These are phyloP conservation scores for Microcebus tavaratra DNA, from an alignment of 2,113 vertebrate species.

Conservation along the genomic window DNA sequence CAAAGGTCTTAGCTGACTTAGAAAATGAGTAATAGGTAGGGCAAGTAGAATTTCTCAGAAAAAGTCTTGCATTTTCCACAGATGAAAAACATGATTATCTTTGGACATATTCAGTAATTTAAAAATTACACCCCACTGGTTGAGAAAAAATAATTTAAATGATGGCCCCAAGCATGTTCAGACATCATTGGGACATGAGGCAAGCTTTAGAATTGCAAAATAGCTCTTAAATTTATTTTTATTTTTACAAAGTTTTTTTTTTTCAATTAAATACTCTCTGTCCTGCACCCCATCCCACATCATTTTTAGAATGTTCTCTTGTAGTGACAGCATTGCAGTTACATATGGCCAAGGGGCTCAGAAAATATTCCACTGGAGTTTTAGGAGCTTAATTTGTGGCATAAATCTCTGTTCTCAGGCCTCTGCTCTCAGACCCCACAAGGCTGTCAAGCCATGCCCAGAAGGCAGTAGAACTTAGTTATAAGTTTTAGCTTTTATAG, in stretches of 20 bases:
- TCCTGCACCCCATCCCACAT: not conserved
- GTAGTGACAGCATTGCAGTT: constrained; percentile 34
- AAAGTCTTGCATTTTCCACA: constrained; percentile 45
- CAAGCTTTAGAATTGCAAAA: constrained; percentile 70
- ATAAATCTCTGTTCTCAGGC: constrained; percentile 61
- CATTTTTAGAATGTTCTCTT: constrained; percentile 54
- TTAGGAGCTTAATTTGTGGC: constrained; percentile 60
- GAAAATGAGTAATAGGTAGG: constrained; percentile 50
- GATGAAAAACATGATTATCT: constrained; percentile 57
- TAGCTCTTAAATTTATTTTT: constrained; percentile 67
- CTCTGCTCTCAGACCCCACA: constrained; percentile 49
- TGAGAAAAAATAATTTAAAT: constrained; percentile 61
- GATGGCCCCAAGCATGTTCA: constrained; percentile 64
- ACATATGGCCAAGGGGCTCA: constrained; percentile 46
- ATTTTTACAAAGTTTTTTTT: constrained; percentile 44
- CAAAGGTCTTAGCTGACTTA: constrained; percentile 19
- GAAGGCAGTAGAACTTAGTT: constrained; percentile 56
- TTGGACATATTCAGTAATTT: constrained; percentile 66
- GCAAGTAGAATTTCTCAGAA: constrained; percentile 45
- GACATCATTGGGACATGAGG: constrained; percentile 54
- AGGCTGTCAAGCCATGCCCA: constrained; percentile 47
- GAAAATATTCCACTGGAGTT: constrained; percentile 49
- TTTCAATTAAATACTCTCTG: constrained; percentile 44
- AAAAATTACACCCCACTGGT: constrained; percentile 61
- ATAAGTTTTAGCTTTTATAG: constrained; percentile 63